These are phyloP conservation scores for Brienomyrus brachyistius DNA, from an alignment of 2,113 vertebrate species.

Conservation along the genomic window DNA sequence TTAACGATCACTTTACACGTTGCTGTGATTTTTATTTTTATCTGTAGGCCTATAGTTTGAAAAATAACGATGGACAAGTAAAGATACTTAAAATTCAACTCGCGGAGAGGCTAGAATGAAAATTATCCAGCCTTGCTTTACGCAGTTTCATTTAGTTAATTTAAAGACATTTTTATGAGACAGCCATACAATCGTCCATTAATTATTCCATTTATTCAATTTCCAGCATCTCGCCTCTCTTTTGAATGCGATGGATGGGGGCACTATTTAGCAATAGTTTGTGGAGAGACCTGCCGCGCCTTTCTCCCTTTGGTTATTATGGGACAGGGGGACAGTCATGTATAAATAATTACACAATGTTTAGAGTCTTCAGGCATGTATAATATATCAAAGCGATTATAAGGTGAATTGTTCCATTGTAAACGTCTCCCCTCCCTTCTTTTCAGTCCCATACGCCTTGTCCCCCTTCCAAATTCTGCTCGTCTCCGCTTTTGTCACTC, in stretches of 20 bases:
- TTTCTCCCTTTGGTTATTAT: conserved; percentile 85
- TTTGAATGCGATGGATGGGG: conserved; percentile 60
- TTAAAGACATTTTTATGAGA: conserved; percentile 99
- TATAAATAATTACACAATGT: conserved; percentile 99
- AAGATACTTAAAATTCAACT: conserved; percentile 29
- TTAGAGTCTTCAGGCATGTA: conserved; percentile 98
- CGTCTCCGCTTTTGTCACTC: conserved; percentile 89
- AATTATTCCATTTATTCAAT: conserved; percentile 79
- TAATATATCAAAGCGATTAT: conserved; percentile 99
- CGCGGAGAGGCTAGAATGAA: conserved; percentile 24
- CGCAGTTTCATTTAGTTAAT: conserved; percentile 78
- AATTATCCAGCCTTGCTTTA: conserved; percentile 31
- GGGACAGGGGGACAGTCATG: conserved; percentile 85
- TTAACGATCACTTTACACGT: not conserved
- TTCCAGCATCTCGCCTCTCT: conserved; percentile 77
- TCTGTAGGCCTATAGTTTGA: not conserved
- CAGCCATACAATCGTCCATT: conserved; percentile 95
- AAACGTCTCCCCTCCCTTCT: conserved; percentile 72
- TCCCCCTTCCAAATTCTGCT: conserved; percentile 91
- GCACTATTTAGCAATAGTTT: conserved; percentile 86
- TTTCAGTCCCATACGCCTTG: conserved; percentile 92
- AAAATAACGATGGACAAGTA: not conserved
- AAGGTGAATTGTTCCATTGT: conserved; percentile 98
- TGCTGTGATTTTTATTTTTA: not conserved
- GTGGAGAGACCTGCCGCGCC: conserved; percentile 89